Conservation (phyloP, 2,113 vertebrate species). For the Synchiropus splendidus region DNA sequence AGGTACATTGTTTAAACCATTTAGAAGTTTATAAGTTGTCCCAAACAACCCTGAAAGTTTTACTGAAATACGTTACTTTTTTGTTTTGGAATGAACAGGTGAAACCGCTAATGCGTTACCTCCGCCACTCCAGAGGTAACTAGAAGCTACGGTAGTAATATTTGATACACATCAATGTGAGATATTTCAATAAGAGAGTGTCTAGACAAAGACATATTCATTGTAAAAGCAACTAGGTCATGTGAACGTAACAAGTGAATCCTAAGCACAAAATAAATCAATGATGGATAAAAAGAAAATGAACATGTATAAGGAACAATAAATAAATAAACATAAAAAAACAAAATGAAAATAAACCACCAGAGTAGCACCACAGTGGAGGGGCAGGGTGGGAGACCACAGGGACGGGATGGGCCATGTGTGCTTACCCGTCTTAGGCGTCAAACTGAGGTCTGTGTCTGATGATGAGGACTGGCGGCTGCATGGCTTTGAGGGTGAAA, state of each 20-base stretch:
- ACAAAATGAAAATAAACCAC: constrained; percentile 14
- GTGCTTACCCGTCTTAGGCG: constrained; percentile 99
- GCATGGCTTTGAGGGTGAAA: constrained; percentile 99
- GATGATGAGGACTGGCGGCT: constrained; percentile 99
- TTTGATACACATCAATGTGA: no score
- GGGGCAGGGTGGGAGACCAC: constrained; percentile 15
- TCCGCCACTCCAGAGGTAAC: no score
- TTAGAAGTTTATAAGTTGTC: no score
- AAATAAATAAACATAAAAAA: constrained; percentile 35
- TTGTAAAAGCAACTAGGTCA: constrained; percentile 15
- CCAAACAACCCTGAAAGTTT: no score
- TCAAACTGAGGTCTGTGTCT: constrained; percentile 99
- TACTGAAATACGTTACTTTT: no score
- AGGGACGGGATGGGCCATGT: constrained; percentile 15
- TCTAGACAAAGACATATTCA: constrained; percentile 2
- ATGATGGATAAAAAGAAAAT: constrained; percentile 10
- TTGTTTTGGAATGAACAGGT: no score
- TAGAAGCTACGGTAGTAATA: no score
- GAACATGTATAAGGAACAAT: constrained; percentile 25
- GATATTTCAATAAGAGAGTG: no score
- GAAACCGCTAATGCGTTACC: no score
- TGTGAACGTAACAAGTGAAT: constrained; percentile 22
- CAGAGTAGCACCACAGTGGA: constrained; percentile 44
- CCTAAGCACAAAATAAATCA: constrained; percentile 21
- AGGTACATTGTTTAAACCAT: no score